Evolutionary conservation across 2,888 invertebrate genomes (phyloP), one percentile per base, ranked within the genome.

Genomic region (Caenorhabditis panamensis): DNA sequence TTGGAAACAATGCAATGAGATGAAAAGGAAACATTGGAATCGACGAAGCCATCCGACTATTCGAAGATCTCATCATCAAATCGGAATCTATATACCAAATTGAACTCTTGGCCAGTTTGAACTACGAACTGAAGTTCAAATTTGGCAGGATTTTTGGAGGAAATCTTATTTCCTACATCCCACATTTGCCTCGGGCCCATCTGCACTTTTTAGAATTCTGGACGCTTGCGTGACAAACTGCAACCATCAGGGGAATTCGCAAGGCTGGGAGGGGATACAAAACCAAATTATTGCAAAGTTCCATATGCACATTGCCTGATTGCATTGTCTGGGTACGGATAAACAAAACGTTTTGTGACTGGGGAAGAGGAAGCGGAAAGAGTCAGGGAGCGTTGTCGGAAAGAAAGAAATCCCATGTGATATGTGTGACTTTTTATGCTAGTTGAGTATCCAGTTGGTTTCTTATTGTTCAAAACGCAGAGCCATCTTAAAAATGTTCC

Each of bases 291-390:
- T 73, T 59, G 59, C 59, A 41, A 64, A 64, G 44, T 64, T 64
- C 58, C 56, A 64, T 73, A 73, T 73, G 59, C 66, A 54, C 53
- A 66, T 67, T 61, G 59, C 53, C 61, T 75, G 75, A 75, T 73
- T 73, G 64, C 73, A 73, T 75, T 75, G 66, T 66, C 66, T 61
- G 75, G 59, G 75, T 75, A 63, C 71, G 22, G 49, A 72, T 58
- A 75, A 75, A 75, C 66, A 75, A 58, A 59, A 75, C 51, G 58
- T 53, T 26, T 72, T 49, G 28, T 59, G 26, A 18, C 41, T 31
- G 31, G 41, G 36, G 22, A 59, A 41, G 44, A 24, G 41, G 31
- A 68, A 67, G 56, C 49, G 36, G 51, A 41, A 63, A 69, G 66
- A 67, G 49, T 41, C 4, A 53, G 28, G 28, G 13, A 20, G 28